phyloP scores from a whole-genome alignment of 2,113 vertebrate species.

The Poeciliopsis turrubarensis region DNA sequence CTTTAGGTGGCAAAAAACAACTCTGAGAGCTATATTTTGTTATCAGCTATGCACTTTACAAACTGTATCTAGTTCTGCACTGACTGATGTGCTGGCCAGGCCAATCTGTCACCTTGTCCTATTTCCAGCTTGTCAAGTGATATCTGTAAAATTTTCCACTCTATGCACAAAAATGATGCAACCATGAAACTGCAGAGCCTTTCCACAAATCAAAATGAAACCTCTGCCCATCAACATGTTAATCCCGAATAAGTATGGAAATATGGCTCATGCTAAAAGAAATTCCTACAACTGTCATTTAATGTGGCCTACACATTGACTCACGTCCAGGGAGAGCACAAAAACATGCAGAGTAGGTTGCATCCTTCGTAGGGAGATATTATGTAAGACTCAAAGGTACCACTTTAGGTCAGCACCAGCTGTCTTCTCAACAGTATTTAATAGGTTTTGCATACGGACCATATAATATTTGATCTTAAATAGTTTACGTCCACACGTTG shows the following conservation, averaged over 20 bases:
- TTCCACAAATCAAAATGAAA: background rate
- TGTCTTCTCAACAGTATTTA: constrained; percentile 31
- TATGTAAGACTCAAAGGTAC: constrained; percentile 44
- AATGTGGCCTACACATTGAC: constrained; percentile 3
- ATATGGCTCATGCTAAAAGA: too few relatives aligned
- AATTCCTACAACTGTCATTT: background rate
- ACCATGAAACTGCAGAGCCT: background rate
- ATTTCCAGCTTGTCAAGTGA: background rate
- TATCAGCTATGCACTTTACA: background rate
- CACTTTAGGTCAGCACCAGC: constrained; percentile 42
- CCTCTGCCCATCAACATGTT: background rate
- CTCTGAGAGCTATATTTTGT: background rate
- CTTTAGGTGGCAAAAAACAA: background rate
- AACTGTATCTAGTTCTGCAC: background rate
- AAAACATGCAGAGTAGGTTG: constrained; percentile 4
- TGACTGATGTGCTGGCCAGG: background rate
- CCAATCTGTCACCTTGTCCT: background rate
- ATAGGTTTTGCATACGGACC: constrained; percentile 45
- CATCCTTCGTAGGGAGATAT: constrained; percentile 20
- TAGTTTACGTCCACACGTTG: constrained; percentile 47
- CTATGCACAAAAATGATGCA: background rate
- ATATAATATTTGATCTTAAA: constrained; percentile 37
- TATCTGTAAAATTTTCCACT: background rate
- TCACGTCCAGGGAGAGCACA: constrained; percentile 1
- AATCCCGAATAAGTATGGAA: background rate